Percentiles rank a stretch among this genome's conserved stretches.
phyloP scores from a whole-genome alignment of 2,113 vertebrate species.

The Maccullochella peelii region DNA sequence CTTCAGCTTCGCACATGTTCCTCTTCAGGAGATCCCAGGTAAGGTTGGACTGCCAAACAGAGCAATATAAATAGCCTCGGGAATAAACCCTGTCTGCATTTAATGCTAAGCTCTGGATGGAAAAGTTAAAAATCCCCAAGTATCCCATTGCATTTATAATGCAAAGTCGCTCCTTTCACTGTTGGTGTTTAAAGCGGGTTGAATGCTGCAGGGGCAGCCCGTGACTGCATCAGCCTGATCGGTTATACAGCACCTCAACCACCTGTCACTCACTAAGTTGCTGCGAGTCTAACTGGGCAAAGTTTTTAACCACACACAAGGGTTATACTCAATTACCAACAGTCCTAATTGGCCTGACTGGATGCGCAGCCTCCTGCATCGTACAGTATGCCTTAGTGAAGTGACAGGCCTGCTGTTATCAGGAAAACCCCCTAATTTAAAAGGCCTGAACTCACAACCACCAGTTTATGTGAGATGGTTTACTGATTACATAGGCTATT shows the following conservation, averaged over 20 bases:
- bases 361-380: neutral
- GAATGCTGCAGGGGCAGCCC: neutral
- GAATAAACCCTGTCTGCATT: neutral
- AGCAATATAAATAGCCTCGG: neutral
- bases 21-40: conserved; percentile 94
- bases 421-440: neutral
- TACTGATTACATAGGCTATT: conserved; percentile 1
- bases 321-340: neutral
- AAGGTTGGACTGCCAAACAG: conserved; percentile 66
- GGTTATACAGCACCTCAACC: conserved; percentile 29
- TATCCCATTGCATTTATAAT: neutral
- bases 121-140: conserved; percentile 7
- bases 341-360: neutral
- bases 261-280: conserved; percentile 67
- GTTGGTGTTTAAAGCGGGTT: neutral
- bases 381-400: neutral
- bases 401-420: conserved; percentile 17
- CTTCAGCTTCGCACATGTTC: conserved; percentile 90
- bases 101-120: neutral
- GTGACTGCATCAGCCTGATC: neutral
- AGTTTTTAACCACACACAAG: conserved; percentile 16
- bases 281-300: neutral
- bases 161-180: conserved; percentile 7
- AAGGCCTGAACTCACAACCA: neutral
- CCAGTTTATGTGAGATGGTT: neutral